These are phyloP conservation scores for Phaonia tiefii DNA, from an alignment of 2,888 invertebrate genomes.

Conservation along the genomic window DNA sequence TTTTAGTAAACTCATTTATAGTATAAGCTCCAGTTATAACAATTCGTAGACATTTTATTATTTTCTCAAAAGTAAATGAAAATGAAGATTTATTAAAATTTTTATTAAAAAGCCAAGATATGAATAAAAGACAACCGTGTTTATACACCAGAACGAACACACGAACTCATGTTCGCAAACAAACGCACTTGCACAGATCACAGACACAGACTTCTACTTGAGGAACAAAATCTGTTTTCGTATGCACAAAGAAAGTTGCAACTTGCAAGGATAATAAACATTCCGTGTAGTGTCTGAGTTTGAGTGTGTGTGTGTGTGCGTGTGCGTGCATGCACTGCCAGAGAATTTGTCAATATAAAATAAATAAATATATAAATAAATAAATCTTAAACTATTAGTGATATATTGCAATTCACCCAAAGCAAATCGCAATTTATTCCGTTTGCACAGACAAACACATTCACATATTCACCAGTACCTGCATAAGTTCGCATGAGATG, in stretches of 20 bases:
- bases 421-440: constrained; percentile 60
- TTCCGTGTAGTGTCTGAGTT: background rate
- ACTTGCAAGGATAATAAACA: constrained; percentile 61
- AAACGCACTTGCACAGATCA: constrained; percentile 20
- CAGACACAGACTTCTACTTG: too few species aligned
- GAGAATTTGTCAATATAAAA: constrained; percentile 48
- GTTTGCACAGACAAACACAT: background rate
- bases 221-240: constrained; percentile 17
- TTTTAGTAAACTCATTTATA: constrained; percentile 5
- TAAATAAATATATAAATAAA: constrained; percentile 39
- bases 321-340: constrained; percentile 8
- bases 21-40: constrained; percentile 47
- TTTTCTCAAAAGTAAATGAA: constrained; percentile 59
- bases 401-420: constrained; percentile 54
- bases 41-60: constrained; percentile 56
- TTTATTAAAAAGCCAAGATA: constrained; percentile 48
- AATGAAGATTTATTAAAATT: constrained; percentile 60
- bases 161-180: background rate
- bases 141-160: background rate
- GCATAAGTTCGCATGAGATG: background rate
- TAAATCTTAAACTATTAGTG: constrained; percentile 56
- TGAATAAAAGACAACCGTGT: constrained; percentile 18
- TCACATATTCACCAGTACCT: background rate
- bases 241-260: constrained; percentile 61
- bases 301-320: background rate